phyloP scores from a whole-genome alignment of 2,888 invertebrate species.

The Phyllotreta striolata region DNA sequence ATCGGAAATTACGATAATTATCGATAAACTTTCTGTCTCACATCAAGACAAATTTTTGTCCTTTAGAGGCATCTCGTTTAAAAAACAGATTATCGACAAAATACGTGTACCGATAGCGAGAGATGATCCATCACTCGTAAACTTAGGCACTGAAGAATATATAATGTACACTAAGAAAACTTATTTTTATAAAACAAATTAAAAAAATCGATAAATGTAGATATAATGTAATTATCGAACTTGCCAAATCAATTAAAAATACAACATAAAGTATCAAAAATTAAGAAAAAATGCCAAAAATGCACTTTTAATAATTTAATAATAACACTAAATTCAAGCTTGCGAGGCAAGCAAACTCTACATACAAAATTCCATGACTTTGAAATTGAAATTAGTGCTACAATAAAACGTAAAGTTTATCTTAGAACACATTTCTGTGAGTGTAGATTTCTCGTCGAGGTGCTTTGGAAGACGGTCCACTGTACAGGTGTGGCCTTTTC shows the following conservation, averaged over 20 bases:
- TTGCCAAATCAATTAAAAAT: conserved; percentile 7
- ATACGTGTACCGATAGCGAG: conserved; percentile 54
- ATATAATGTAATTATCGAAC: no score
- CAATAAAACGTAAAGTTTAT: no score
- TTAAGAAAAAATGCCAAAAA: no score
- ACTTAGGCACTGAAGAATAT: conserved; percentile 21
- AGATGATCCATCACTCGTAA: conserved; percentile 52
- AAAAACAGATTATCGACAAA: conserved; percentile 50
- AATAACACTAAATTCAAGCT: no score
- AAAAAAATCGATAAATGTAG: neutral
- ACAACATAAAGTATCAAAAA: neutral
- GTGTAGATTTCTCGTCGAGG: conserved; percentile 2
- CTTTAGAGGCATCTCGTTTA: conserved; percentile 41
- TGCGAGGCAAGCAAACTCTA: no score
- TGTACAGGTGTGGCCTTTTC: conserved; percentile 34
- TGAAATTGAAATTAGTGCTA: no score
- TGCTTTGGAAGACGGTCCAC: conserved; percentile 12
- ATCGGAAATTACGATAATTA: conserved; percentile 27
- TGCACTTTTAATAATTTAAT: no score
- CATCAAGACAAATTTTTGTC: conserved; percentile 40
- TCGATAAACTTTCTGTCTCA: conserved; percentile 31
- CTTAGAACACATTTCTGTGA: neutral
- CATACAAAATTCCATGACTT: no score
- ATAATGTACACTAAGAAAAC: conserved; percentile 12
- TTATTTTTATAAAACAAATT: neutral